These are phyloP conservation scores for Epirrhoe alternata DNA, from an alignment of 2,888 invertebrate species.

Conservation along the genomic window DNA sequence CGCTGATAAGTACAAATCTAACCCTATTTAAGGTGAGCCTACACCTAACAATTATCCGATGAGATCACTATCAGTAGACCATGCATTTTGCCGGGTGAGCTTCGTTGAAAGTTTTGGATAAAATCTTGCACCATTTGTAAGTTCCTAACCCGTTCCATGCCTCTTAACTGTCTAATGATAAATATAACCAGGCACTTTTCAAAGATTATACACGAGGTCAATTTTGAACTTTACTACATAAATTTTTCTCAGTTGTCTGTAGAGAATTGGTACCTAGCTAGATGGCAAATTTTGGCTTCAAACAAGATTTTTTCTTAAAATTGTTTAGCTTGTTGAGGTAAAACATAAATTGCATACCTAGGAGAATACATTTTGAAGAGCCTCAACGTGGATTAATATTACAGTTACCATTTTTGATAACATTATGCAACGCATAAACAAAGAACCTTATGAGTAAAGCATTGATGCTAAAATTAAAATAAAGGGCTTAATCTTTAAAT, in stretches of 20 bases:
- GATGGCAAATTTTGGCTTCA: too few relatives aligned
- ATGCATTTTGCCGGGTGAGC: slow-evolving; percentile 23
- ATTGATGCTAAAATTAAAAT: not conserved
- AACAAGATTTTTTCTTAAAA: too few relatives aligned
- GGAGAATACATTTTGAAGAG: too few relatives aligned
- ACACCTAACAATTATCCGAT: slow-evolving; percentile 41
- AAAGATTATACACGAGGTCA: not conserved
- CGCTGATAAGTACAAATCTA: slow-evolving; percentile 49
- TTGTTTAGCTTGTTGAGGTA: too few relatives aligned
- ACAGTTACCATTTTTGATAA: too few relatives aligned
- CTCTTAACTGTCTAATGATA: slow-evolving; percentile 19
- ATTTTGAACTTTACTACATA: not conserved
- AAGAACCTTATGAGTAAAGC: too few relatives aligned
- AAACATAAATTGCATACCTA: too few relatives aligned
- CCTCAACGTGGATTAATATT: too few relatives aligned
- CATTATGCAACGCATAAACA: too few relatives aligned
- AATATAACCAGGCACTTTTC: not conserved
- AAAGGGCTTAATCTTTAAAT: not conserved
- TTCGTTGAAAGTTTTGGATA: slow-evolving; percentile 27
- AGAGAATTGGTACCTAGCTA: too few relatives aligned
- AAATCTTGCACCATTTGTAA: slow-evolving; percentile 30
- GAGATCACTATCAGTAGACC: slow-evolving; percentile 37
- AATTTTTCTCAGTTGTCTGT: too few relatives aligned
- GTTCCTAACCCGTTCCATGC: slow-evolving; percentile 4
- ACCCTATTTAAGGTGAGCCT: slow-evolving; percentile 49